Base-by-base conservation (phyloP, 2,797 vertebrate species). In the Pangasius djambal region DNA sequence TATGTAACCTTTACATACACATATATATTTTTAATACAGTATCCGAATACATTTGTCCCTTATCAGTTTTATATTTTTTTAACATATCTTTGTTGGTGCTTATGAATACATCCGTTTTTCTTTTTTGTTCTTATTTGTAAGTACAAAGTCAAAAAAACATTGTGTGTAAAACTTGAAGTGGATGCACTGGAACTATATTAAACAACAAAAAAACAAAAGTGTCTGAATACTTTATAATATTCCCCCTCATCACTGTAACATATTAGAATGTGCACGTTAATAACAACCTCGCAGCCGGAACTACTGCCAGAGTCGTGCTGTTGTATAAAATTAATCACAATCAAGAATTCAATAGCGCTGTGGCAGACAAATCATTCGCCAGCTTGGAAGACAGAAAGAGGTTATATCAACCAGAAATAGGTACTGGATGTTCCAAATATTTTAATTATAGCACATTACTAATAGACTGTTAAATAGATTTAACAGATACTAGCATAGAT, bases 401-500 rank as follows among this genome's bases (percentile, higher is more conserved):
- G 22, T 44, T 83, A 28, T 16, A n/a, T 83, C 34, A 83, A 48
- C 40, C 37, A 83, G 37, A 83, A 63, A 61, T 28, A 63, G 12
- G 6, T 57, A 63, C 6, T 83, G 81, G 22, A 44, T 83, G 28
- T 6, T 63, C 22, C 37, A 63, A 83, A 63, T 65, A 83, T 44
- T 65, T 83, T 63, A 83, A 63, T 63, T 65, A n/a, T 44, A 63
- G 10, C 22, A 48, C 59, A 83, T 83, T 83, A 44, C 57, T 16
- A 63, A 61, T 61, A 31, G 65, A 44, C 31, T 70, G 77, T 82
- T 74, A 59, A 72, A 88, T 61, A 72, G 67, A 74, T 61, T 74
- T 83, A 83, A 74, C 55, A 88, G 78, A 83, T 61, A 31, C 28
- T 31, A 40, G 67, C 52, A 9, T n/a, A 83, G 57, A 83, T 44